Conservation (phyloP, 2,888 invertebrate species). For the Auanema freiburgensis region DNA sequence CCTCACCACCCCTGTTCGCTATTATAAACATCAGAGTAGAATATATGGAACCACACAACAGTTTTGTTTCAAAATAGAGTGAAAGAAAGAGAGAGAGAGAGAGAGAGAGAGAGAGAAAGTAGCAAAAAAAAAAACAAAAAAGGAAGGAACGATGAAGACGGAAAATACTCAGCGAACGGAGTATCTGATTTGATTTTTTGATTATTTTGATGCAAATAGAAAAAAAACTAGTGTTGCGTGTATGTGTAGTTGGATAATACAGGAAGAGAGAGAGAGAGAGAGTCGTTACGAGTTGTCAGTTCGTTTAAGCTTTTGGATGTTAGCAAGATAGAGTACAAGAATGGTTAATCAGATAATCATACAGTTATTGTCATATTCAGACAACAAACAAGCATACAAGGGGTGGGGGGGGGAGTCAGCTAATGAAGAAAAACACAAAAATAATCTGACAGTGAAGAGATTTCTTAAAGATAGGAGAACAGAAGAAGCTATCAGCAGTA, state of each 20-base stretch:
- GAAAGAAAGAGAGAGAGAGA: constrained; percentile 7
- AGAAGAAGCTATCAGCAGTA: no score
- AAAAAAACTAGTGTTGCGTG: background rate
- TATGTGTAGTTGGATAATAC: background rate
- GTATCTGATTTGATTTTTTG: background rate
- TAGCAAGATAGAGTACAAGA: background rate
- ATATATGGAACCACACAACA: no score
- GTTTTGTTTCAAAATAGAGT: no score
- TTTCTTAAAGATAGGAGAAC: no score
- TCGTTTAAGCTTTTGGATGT: background rate
- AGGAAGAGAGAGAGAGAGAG: constrained; percentile 9
- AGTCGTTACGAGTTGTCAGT: constrained; percentile 5
- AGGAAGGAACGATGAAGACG: background rate
- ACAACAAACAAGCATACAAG: background rate
- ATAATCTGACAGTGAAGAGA: no score
- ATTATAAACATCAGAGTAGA: no score
- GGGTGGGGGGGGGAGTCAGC: constrained; percentile 1
- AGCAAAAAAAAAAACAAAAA: background rate
- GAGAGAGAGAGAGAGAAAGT: constrained; percentile 12
- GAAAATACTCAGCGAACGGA: background rate
- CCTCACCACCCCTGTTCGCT: no score
- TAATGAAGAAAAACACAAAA: background rate
- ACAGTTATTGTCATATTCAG: no score
- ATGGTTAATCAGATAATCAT: background rate
- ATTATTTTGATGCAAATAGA: background rate